These are phyloP conservation scores for Trigoniulus corallinus DNA, from an alignment of 1,140 invertebrate genomes.

Conservation along the genomic window DNA sequence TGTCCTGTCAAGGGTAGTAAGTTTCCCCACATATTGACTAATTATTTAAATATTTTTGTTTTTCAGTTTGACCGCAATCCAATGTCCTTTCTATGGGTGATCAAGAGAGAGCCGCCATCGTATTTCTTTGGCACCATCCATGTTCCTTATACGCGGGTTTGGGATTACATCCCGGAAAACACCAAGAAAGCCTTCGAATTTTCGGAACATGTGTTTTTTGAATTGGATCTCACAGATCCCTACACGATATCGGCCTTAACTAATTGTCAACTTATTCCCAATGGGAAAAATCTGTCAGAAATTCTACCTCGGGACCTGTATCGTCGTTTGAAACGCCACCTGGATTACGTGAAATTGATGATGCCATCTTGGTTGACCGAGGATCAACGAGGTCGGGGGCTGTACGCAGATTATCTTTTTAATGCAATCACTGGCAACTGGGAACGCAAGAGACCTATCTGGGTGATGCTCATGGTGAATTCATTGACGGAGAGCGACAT, in stretches of 20 bases:
- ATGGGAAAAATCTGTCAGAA: constrained; percentile 26
- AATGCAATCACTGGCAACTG: constrained; percentile 36
- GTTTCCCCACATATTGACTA: no score
- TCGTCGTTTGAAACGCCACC: constrained; percentile 29
- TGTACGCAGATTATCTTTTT: constrained; percentile 34
- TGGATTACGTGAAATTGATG: constrained; percentile 31
- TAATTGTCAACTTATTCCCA: constrained; percentile 34
- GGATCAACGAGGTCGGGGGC: constrained; percentile 30
- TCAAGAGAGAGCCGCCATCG: constrained; percentile 28
- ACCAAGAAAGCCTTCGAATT: constrained; percentile 33
- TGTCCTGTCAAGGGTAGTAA: no score
- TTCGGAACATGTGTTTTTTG: constrained; percentile 34
- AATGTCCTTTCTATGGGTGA: constrained; percentile 29
- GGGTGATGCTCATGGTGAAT: constrained; percentile 39
- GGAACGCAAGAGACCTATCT: constrained; percentile 36
- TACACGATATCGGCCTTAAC: constrained; percentile 30
- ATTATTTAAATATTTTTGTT: no score
- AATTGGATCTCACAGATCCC: constrained; percentile 35
- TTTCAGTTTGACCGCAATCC: constrained; percentile 17
- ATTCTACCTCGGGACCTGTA: constrained; percentile 32
- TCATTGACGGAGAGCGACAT: constrained; percentile 35
- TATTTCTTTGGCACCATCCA: constrained; percentile 43
- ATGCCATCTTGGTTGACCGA: constrained; percentile 33
- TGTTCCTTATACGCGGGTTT: constrained; percentile 38
- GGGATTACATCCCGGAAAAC: constrained; percentile 35